phyloP scores from a whole-genome alignment of 2,888 invertebrate genomes.

The Siphonodentalium dalli region DNA sequence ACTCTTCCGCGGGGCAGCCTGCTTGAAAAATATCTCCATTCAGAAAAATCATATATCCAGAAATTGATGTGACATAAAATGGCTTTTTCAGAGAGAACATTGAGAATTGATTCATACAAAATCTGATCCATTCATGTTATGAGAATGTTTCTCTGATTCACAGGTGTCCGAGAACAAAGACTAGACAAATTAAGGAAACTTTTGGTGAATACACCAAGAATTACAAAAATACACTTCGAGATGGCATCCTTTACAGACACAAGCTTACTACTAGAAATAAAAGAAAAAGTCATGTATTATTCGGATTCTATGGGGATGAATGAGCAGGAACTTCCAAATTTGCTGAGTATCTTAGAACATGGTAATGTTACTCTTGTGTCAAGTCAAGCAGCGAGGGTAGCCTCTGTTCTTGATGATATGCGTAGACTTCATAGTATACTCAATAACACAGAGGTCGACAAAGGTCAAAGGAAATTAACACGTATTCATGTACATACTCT shows the following conservation, averaged over 20 bases:
- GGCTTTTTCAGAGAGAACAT: not conserved
- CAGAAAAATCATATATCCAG: no score
- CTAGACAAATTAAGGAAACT: conserved; percentile 74
- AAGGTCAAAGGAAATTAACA: conserved; percentile 72
- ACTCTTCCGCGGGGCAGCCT: no score
- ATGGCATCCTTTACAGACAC: conserved; percentile 85
- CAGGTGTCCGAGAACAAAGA: conserved; percentile 74
- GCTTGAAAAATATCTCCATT: no score
- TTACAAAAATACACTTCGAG: conserved; percentile 79
- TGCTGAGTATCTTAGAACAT: conserved; percentile 75
- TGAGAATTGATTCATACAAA: not conserved
- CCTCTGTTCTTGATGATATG: conserved; percentile 83
- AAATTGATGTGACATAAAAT: no score
- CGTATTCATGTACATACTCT: conserved; percentile 85
- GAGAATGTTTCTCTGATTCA: conserved; percentile 40
- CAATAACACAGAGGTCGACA: conserved; percentile 34
- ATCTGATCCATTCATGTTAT: not conserved
- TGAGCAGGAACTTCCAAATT: conserved; percentile 83
- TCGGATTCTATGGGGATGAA: conserved; percentile 88
- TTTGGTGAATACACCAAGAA: conserved; percentile 71
- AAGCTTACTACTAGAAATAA: conserved; percentile 73
- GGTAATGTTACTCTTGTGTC: conserved; percentile 78
- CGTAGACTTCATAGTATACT: conserved; percentile 71
- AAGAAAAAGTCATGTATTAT: conserved; percentile 75
- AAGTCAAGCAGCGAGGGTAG: conserved; percentile 81